A percentile compares a stretch with the other conserved stretches of the same genome.
Conservation (phyloP, 2,113 vertebrate species). For the Solenodon paradoxus region DNA sequence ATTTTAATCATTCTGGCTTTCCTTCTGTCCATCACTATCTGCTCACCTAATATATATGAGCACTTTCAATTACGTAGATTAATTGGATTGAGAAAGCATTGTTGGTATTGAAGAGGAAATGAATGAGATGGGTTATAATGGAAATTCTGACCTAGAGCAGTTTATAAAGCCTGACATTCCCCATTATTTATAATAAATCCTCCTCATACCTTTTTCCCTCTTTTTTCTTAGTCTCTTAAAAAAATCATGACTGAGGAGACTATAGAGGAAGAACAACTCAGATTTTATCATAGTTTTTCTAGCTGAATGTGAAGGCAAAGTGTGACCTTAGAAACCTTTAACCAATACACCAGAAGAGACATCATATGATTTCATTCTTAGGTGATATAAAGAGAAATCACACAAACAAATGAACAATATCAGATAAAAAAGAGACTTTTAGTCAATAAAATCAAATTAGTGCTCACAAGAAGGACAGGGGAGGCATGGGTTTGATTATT, state of each 20-base stretch:
- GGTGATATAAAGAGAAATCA: too few species aligned
- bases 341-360: background rate
- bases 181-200: background rate
- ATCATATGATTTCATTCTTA: too few species aligned
- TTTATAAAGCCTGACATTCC: background rate
- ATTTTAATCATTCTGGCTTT: background rate
- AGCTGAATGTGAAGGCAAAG: background rate
- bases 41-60: background rate
- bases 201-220: background rate
- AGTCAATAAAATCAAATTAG: too few species aligned
- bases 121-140: background rate
- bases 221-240: background rate
- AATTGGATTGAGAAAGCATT: background rate
- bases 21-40: background rate
- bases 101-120: background rate
- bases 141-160: background rate
- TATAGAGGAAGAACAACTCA: background rate
- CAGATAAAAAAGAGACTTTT: too few species aligned
- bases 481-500: too few species aligned
- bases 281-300: background rate
- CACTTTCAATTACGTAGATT: background rate
- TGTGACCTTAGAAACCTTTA: background rate
- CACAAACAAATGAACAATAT: too few species aligned
- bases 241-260: background rate
- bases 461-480: too few species aligned